Conservation (phyloP, 2,888 invertebrate genomes). For the Nomada goodeniana region DNA sequence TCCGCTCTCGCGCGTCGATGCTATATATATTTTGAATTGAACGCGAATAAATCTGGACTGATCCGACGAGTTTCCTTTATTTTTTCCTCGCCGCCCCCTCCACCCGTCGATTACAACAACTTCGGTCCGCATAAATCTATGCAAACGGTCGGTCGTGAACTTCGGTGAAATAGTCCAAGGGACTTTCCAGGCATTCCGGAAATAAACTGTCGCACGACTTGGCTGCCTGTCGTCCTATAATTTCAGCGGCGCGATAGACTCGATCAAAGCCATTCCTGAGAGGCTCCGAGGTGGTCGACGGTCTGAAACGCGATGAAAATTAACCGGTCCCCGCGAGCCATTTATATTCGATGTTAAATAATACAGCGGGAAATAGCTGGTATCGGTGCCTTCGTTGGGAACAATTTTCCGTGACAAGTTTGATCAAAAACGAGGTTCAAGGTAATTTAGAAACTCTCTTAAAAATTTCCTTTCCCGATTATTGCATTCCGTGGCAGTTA, state of each 20-base stretch:
- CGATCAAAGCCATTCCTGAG: conserved; percentile 72
- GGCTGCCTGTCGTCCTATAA: conserved; percentile 71
- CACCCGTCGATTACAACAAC: conserved; percentile 4
- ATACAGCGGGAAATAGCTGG: neutral
- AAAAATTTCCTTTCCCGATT: too few species aligned
- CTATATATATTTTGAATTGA: too few species aligned
- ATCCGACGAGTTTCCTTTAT: neutral
- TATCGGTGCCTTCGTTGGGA: too few species aligned
- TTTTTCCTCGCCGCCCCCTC: neutral
- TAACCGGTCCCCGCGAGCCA: neutral
- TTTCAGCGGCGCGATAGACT: conserved; percentile 79
- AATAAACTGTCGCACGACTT: conserved; percentile 72
- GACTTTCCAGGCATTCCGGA: conserved; percentile 75
- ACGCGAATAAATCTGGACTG: too few species aligned
- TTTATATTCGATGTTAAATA: conserved; percentile 3
- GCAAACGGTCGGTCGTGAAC: conserved; percentile 52
- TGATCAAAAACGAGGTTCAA: too few species aligned
- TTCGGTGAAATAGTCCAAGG: conserved; percentile 79
- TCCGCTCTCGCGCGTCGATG: too few species aligned
- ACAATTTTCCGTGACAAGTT: too few species aligned
- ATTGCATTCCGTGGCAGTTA: too few species aligned
- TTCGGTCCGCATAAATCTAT: neutral
- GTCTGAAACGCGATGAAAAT: conserved; percentile 71
- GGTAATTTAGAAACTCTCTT: too few species aligned
- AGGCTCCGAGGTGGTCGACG: conserved; percentile 76